Evolutionary conservation across 2,888 invertebrate genomes (phyloP).

Genomic region (Girardia tigrina): DNA sequence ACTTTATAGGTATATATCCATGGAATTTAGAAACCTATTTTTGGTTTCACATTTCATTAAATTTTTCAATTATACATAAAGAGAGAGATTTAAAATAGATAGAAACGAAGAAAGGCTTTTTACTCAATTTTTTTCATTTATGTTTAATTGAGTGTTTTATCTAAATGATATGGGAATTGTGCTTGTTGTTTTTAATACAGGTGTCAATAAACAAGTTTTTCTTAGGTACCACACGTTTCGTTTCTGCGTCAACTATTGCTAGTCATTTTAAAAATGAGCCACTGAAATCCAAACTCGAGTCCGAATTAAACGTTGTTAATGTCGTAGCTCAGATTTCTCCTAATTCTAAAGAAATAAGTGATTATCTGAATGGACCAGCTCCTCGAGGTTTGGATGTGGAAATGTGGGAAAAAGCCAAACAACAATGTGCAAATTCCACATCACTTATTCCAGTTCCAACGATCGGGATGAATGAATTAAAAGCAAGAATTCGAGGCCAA

Average conservation of each 20-base stretch:
- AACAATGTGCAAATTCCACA: neutral
- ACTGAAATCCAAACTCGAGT: neutral
- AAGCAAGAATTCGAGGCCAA: constrained; percentile 44
- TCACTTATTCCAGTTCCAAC: constrained; percentile 70
- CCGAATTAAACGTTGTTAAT: neutral
- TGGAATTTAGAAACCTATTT: no score
- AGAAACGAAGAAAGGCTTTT: no score
- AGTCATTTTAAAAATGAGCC: neutral
- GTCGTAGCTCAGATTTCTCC: neutral
- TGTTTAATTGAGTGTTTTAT: no score
- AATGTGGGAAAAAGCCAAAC: neutral
- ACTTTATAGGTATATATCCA: no score
- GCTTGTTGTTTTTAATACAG: no score
- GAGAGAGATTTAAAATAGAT: no score
- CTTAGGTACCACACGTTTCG: neutral
- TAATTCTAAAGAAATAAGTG: neutral
- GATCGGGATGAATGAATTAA: constrained; percentile 64
- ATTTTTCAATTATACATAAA: no score
- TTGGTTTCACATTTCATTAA: no score
- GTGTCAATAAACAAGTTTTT: no score
- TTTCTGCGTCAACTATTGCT: neutral
- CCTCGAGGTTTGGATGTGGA: neutral
- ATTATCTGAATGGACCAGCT: neutral
- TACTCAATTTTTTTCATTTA: no score
- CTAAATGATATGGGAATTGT: no score